phyloP scores from a whole-genome alignment of 2,797 vertebrate species.

The Morus bassanus region DNA sequence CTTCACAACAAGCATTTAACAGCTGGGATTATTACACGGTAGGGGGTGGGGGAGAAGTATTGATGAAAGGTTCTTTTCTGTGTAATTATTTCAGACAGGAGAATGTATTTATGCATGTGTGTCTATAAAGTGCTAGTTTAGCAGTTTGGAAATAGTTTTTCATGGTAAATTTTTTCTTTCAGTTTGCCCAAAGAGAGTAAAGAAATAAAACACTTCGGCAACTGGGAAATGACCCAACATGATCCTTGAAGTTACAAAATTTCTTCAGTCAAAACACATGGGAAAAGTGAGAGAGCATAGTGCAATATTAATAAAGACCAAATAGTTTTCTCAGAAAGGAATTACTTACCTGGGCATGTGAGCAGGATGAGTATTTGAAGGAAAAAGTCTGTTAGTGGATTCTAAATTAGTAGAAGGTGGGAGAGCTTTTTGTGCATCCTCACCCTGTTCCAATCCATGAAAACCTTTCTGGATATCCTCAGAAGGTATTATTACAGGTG shows the following conservation, averaged over 20 bases:
- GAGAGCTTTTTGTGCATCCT: background rate
- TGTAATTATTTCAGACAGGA: background rate
- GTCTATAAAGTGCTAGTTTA: background rate
- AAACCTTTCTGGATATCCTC: background rate
- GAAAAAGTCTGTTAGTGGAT: background rate
- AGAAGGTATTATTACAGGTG: background rate
- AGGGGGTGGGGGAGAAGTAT: accelerated
- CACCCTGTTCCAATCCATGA: background rate
- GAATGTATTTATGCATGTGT: background rate
- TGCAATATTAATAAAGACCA: background rate
- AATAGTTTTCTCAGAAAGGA: background rate
- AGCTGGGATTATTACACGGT: background rate
- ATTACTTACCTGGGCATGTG: background rate
- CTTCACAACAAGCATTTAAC: background rate
- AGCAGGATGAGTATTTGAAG: background rate
- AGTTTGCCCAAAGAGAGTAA: background rate
- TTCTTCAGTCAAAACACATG: background rate
- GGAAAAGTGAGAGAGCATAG: background rate
- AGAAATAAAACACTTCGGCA: background rate
- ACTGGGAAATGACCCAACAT: background rate
- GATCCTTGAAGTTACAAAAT: background rate
- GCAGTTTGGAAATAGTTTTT: background rate
- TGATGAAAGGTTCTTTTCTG: background rate
- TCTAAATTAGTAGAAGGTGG: background rate
- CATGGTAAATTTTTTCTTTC: background rate